Conservation (phyloP, 2,113 vertebrate species). For the Labeo rohita region DNA sequence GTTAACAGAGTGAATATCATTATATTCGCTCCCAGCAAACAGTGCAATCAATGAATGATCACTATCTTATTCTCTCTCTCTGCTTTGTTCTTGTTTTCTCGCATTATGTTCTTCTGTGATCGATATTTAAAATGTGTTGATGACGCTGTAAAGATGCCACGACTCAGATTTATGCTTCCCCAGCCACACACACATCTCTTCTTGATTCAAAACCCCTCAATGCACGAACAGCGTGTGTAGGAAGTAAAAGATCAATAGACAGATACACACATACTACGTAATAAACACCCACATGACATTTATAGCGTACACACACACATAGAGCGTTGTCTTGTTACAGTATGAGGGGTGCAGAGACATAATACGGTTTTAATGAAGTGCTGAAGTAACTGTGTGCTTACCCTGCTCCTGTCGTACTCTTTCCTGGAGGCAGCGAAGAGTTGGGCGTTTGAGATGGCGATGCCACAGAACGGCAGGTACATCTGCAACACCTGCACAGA, state of each 20-base stretch:
- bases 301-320: constrained; percentile 12
- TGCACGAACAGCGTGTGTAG: constrained; percentile 36
- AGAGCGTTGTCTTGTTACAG: constrained; percentile 20
- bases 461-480: constrained; percentile 98
- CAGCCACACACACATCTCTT: constrained; percentile 25
- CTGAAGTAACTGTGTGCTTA: constrained; percentile 71
- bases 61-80: constrained; percentile 5
- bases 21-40: not conserved
- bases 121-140: constrained; percentile 70
- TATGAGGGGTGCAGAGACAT: not conserved
- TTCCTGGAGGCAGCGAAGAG: constrained; percentile 97
- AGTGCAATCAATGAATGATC: not conserved
- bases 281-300: constrained; percentile 43
- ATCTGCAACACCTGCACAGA: constrained; percentile 93
- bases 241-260: constrained; percentile 48
- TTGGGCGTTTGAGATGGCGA: constrained; percentile 97
- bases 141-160: constrained; percentile 60
- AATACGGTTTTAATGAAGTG: constrained; percentile 39
- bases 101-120: constrained; percentile 63
- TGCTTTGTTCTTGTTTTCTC: constrained; percentile 57
- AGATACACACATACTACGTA: constrained; percentile 37
- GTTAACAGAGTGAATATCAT: not conserved
- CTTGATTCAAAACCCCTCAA: constrained; percentile 6
- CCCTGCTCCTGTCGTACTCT: constrained; percentile 97
- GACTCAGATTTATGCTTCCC: constrained; percentile 64